phyloP scores from a whole-genome alignment of 2,113 vertebrate genomes.

The Oreochromis niloticus region DNA sequence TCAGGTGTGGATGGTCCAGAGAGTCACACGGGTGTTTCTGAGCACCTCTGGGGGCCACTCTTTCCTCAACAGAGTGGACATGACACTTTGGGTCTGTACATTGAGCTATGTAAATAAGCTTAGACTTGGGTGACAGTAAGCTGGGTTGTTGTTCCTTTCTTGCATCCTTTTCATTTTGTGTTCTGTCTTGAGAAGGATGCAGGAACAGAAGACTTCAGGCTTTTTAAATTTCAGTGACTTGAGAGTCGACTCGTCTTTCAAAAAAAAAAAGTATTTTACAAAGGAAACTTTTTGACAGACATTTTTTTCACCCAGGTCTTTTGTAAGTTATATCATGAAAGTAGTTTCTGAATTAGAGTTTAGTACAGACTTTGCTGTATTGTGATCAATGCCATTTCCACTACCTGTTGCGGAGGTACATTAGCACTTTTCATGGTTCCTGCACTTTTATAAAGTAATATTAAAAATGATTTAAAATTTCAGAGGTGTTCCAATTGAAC shows the following conservation, averaged over 20 bases:
- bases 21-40: constrained; percentile 33
- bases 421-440: background rate
- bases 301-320: constrained; percentile 38
- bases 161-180: background rate
- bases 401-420: background rate
- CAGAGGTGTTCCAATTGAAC: fast-evolving
- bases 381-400: background rate
- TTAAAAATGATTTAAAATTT: background rate
- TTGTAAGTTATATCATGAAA: background rate
- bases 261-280: background rate
- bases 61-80: constrained; percentile 61
- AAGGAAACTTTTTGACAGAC: background rate
- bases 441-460: background rate
- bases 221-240: background rate
- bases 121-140: constrained; percentile 34
- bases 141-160: background rate
- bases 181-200: background rate
- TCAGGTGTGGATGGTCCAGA: constrained; percentile 54
- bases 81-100: constrained; percentile 62
- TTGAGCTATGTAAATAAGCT: background rate
- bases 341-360: background rate
- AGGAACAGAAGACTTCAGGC: background rate
- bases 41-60: constrained; percentile 60
- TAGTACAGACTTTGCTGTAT: background rate
- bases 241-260: background rate